Base-by-base conservation (phyloP, 2,797 vertebrate genomes). In the Chrysocyon brachyurus region DNA sequence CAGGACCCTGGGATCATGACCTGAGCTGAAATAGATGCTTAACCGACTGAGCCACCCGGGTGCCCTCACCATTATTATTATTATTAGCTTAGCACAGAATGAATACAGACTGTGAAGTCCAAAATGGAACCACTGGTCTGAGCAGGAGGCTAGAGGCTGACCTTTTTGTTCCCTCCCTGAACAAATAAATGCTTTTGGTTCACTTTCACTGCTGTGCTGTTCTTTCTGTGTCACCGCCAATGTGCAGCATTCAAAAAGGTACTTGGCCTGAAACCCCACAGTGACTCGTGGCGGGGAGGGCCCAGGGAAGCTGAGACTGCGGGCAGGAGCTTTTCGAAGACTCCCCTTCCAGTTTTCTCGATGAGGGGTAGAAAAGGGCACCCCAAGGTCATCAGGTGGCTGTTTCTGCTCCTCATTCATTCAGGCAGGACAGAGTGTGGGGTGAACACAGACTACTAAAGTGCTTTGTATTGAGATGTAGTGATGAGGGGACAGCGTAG, bases 241-340 rank as follows among this genome's bases (percentile, higher is more conserved):
- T 4, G 4, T 6, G 16, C 52, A 75, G 83, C 57, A 28, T 40
- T 91, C 79, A 14, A 24, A 57, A 24, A 64, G 28, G 54, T 17
- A n/a, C 19, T 70, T 33, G 33, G 63, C 33, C 52, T 90, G 81
- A 70, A 57, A 33, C 5, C n/a, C 40, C 6, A 31, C 64, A 16
- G 5, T 46, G n/a, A 54, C 52, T 70, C 49, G 6, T 0, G 0
- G 73, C 2, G 2, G 12, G 24, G 14, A 33, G 14, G 46, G 59
- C 1, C 54, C 22, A 11, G 17, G 31, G 49, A n/a, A 31, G 31
- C n/a, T 14, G 4, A 77, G 26, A 33, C 7, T 5, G 66, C 0
- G 8, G 46, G 40, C 72, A 75, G 72, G 40, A 75, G 46, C 26
- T 49, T 17, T 49, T 9, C 28, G 0, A 3, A 14, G 66, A 85